These are phyloP conservation scores for Myiopsitta monachus DNA, from an alignment of 2,113 vertebrate species.

Conservation along the genomic window DNA sequence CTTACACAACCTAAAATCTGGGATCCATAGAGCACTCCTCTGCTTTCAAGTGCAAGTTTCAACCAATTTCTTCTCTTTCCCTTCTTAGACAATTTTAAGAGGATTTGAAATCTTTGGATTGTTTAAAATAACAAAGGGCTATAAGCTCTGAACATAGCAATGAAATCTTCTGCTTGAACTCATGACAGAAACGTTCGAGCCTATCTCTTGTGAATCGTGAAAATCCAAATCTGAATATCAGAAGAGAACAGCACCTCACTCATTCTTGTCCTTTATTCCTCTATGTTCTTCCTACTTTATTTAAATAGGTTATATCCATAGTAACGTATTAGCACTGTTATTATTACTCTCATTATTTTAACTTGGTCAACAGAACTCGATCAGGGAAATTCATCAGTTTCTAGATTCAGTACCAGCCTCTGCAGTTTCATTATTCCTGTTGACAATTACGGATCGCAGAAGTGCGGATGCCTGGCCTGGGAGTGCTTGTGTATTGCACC, in stretches of 20 bases:
- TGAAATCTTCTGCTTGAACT: constrained; percentile 55
- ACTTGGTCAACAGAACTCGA: background rate
- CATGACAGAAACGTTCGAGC: constrained; percentile 23
- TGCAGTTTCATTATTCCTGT: constrained; percentile 75
- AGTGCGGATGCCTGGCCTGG: constrained; percentile 69
- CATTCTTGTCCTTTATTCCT: background rate
- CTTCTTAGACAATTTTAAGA: constrained; percentile 49
- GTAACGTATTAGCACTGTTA: background rate
- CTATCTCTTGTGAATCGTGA: background rate
- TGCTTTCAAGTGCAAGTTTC: constrained; percentile 42
- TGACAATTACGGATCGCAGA: constrained; percentile 71
- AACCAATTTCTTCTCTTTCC: constrained; percentile 19
- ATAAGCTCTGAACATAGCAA: constrained; percentile 28
- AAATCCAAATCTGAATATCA: background rate
- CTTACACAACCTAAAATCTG: constrained; percentile 10
- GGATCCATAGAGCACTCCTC: background rate
- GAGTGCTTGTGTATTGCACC: constrained; percentile 74
- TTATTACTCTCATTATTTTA: constrained; percentile 21
- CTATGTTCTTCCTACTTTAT: background rate
- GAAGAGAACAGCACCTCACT: background rate
- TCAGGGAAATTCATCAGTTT: constrained; percentile 50
- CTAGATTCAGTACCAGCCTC: constrained; percentile 55
- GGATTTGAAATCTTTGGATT: constrained; percentile 56
- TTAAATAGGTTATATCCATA: constrained; percentile 47
- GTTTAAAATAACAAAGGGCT: constrained; percentile 50